Evolutionary conservation across 2,888 invertebrate species (phyloP).

Genomic region (Lagria hirta): DNA sequence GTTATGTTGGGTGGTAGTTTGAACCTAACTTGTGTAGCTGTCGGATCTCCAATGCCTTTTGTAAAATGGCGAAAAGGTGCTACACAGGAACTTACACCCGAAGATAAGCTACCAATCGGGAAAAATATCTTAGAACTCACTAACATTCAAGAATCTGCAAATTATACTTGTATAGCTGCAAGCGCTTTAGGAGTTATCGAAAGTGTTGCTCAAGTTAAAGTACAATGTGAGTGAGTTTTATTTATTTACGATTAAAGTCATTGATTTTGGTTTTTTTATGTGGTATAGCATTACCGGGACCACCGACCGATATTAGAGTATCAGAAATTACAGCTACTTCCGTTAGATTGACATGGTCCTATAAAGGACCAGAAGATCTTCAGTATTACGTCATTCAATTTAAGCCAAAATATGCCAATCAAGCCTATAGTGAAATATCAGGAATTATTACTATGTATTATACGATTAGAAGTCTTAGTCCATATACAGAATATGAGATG

Average conservation of each 20-base stretch:
- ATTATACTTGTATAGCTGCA: constrained; percentile 96
- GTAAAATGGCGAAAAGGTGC: constrained; percentile 90
- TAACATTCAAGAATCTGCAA: constrained; percentile 88
- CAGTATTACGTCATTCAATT: constrained; percentile 96
- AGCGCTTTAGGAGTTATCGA: constrained; percentile 93
- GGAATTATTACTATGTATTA: constrained; percentile 93
- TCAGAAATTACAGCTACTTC: constrained; percentile 94
- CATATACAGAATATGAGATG: constrained; percentile 96
- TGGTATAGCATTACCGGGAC: constrained; percentile 92
- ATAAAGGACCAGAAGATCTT: constrained; percentile 85
- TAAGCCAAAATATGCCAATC: constrained; percentile 90
- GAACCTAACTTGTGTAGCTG: constrained; percentile 94
- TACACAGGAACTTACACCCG: constrained; percentile 81
- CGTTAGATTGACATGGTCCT: constrained; percentile 90
- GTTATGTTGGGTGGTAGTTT: constrained; percentile 90
- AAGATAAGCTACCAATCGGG: constrained; percentile 82
- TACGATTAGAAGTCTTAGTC: constrained; percentile 84
- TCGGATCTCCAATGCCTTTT: constrained; percentile 97
- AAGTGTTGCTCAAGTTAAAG: constrained; percentile 84
- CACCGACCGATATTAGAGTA: constrained; percentile 86
- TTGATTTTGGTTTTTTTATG: too few species aligned
- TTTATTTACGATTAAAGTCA: background rate
- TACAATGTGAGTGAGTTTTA: constrained; percentile 83
- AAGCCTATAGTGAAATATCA: constrained; percentile 90
- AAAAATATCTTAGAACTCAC: constrained; percentile 84